Evolutionary conservation across 1,140 invertebrate genomes (phyloP), one percentile per base, ranked within the genome.

Genomic region (Marisa cornuarietis): DNA sequence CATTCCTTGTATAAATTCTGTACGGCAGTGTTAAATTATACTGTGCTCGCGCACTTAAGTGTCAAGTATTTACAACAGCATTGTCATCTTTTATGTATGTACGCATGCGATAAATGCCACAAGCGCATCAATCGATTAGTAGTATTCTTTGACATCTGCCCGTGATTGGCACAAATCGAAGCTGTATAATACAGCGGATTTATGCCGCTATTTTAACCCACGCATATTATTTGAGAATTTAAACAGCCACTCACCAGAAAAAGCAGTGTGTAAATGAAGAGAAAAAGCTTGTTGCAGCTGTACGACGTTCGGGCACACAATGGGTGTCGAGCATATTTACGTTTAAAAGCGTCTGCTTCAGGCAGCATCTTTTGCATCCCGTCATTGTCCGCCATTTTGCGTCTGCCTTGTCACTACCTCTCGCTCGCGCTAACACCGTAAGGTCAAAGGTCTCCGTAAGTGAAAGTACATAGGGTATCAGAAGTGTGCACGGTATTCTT

Each of bases 211-310:
- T 58, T 14, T 58, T 58, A 4, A 58, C 54, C 11, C 54, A 58
- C 54, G 54, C 54, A 58, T 58, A 58, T 58, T 18, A 58, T 58
- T 18, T 58, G 54, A 14, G 3, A 58, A 58, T 58, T 58, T 58
- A 58, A 58, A 58, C 54, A 52, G 13, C n/a, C 31, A 83, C 86
- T 85, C 78, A 87, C 86, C 84, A 85, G 65, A 76, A 81, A 87
- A 0, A 87, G 54, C 68, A 85, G 77, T 2, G 84, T 77, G 74
- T 85, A 84, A 20, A 87, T 77, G 65, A 87, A 85, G n/a, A 87
- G 78, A 51, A 85, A 83, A 31, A 87, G 73, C 77, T 87, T 87
- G 76, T 85, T 85, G 76, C 83, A 85, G 68, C 86, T 87, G 71
- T 85, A 87, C 9, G 83, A 69, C 22, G 82, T 85, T 65, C 80